Conservation (phyloP, 2,797 vertebrate genomes). For the Falco rusticolus region DNA sequence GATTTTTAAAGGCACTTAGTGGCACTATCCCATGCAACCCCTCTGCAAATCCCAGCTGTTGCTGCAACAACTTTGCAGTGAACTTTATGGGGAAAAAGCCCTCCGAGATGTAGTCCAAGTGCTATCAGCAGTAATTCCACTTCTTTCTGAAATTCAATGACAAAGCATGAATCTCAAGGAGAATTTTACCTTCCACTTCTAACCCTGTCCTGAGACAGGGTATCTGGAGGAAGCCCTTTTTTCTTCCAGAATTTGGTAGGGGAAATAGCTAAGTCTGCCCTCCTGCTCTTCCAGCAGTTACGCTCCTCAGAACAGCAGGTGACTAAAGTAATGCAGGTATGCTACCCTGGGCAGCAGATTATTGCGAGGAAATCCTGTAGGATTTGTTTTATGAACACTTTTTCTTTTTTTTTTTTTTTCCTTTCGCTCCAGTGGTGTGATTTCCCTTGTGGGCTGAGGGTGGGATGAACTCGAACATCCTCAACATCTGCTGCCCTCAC, state of each 20-base stretch:
- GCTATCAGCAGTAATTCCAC: background rate
- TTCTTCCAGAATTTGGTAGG: background rate
- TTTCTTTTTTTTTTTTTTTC: background rate
- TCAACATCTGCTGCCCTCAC: accelerated
- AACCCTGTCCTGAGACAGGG: background rate
- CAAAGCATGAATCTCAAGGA: background rate
- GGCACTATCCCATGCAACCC: background rate
- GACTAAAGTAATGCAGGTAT: background rate
- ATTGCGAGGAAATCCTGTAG: background rate
- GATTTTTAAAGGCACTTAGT: background rate
- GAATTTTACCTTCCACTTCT: background rate
- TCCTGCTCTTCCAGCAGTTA: background rate
- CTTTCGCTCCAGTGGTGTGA: background rate
- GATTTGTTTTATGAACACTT: background rate
- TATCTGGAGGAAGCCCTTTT: background rate
- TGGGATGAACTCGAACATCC: background rate
- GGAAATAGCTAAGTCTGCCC: background rate
- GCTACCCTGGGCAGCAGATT: background rate
- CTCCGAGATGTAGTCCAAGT: background rate
- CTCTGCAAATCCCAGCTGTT: background rate
- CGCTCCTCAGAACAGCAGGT: background rate
- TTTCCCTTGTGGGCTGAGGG: background rate
- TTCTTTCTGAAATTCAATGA: background rate
- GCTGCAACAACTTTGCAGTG: background rate
- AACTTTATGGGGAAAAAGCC: conserved; percentile 2